Percentiles rank a stretch among this genome's conserved stretches.
These are phyloP conservation scores for Notothenia coriiceps DNA, from an alignment of 2,113 vertebrate genomes.

Conservation along the genomic window DNA sequence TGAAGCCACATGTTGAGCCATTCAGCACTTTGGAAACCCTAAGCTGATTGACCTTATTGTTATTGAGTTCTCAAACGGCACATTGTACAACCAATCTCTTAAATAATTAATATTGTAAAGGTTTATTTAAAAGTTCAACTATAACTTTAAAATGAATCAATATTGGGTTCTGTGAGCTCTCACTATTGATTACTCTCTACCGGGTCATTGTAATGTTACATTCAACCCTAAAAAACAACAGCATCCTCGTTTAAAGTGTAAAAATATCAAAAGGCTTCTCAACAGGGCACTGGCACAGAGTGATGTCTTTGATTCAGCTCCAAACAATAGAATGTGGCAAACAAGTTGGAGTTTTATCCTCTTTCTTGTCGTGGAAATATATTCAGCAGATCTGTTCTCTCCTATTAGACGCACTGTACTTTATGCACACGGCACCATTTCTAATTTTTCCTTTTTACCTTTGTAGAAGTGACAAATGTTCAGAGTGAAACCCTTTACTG, in stretches of 20 bases:
- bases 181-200: constrained; percentile 12
- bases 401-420: neutral
- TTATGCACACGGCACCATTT: neutral
- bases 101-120: neutral
- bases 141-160: constrained; percentile 18
- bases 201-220: constrained; percentile 24
- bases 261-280: constrained; percentile 14
- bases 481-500: constrained; percentile 9
- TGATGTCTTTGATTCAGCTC: neutral
- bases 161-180: constrained; percentile 4
- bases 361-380: constrained; percentile 6
- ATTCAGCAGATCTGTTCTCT: neutral
- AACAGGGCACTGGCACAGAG: neutral
- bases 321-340: constrained; percentile 11
- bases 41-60: neutral
- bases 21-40: neutral
- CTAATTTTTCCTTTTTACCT: constrained; percentile 4
- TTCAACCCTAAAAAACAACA: neutral
- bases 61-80: neutral
- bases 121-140: constrained; percentile 17
- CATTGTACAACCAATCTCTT: neutral
- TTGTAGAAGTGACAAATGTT: constrained; percentile 24
- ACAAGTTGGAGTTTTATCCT: constrained; percentile 4
- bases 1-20: neutral
- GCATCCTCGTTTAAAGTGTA: neutral